Conservation (phyloP, 2,888 invertebrate genomes). For the Zhengitettix transpicula region DNA sequence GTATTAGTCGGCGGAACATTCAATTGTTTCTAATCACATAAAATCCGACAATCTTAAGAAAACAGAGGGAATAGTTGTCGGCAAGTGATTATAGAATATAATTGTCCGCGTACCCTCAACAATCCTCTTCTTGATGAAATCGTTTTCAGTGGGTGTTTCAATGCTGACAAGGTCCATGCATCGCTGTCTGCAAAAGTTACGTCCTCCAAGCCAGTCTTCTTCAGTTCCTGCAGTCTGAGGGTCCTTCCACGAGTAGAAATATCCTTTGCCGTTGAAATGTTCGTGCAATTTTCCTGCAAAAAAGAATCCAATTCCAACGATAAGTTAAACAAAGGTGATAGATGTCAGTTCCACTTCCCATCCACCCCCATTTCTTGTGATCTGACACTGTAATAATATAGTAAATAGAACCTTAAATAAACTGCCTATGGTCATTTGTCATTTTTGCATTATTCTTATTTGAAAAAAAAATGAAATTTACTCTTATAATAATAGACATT, state of each 20-base stretch:
- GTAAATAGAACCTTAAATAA: no score
- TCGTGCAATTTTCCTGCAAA: constrained; percentile 27
- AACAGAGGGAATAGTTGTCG: no score
- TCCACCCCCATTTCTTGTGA: no score
- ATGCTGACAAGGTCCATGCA: constrained; percentile 81
- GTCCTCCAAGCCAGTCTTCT: constrained; percentile 68
- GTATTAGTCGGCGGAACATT: no score
- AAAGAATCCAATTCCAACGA: not conserved
- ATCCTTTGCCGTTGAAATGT: constrained; percentile 43
- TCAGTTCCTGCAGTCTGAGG: constrained; percentile 54
- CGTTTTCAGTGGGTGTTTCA: constrained; percentile 73
- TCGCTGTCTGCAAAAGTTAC: constrained; percentile 73
- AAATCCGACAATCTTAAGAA: no score
- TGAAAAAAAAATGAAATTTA: no score
- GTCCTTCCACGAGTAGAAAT: constrained; percentile 79
- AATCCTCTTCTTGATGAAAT: constrained; percentile 67
- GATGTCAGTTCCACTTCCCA: no score
- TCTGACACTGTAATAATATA: no score
- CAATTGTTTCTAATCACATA: no score
- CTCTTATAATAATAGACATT: no score
- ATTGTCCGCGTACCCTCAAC: constrained; percentile 44
- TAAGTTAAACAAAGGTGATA: not conserved
- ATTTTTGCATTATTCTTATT: no score
- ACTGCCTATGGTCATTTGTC: no score
- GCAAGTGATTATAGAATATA: not conserved